Evolutionary conservation across 2,797 vertebrate genomes (phyloP), one percentile per base, ranked within the genome.

Genomic region (Ctenosaura bakeri): DNA sequence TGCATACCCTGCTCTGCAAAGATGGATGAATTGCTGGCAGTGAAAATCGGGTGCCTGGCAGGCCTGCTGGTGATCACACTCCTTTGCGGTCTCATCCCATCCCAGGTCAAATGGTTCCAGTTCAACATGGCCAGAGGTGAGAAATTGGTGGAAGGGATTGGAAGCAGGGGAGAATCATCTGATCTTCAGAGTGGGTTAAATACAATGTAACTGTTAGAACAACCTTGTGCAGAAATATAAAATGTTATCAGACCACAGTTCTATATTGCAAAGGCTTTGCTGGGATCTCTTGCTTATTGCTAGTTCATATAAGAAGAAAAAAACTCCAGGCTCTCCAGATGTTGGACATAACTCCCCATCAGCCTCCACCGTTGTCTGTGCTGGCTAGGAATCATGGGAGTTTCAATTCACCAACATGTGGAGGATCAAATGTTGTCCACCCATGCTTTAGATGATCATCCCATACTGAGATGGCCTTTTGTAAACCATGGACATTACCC

Each of bases 91-190:
- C 94, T 97, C 59, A 93, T 93, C 90, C 96, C 97, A 52, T 86
- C 95, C 89, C 94, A 89, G 91, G 88, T 95, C 92, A 95, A 91
- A 77, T 97, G 96, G 95, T 96, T 96, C 95, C 94, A 93, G 92
- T 94, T 93, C 22, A 92, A 92, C 50, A 93, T 92, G 66, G 95
- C 95, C 54, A 95, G 92, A 96, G 97, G 97, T 97, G 96, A 88
- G 85, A 12, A 16, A 56, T 29, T 42, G 10, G 18, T 16, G 13
- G 71, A 29, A 32, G 80, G 22, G 26, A 78, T 35, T 46, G 4
- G 42, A 46, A 46, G 52, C 6, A 18, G 6, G 9, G 18, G 18
- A 32, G 1, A 8, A 24, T 38, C 18, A 22, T 18, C 20, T 64
- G 24, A 9, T 38, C 32, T 59, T 26, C 24, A 32, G 38, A 26